Base-by-base conservation (phyloP, 2,888 invertebrate genomes). In the Cordilura impudica region DNA sequence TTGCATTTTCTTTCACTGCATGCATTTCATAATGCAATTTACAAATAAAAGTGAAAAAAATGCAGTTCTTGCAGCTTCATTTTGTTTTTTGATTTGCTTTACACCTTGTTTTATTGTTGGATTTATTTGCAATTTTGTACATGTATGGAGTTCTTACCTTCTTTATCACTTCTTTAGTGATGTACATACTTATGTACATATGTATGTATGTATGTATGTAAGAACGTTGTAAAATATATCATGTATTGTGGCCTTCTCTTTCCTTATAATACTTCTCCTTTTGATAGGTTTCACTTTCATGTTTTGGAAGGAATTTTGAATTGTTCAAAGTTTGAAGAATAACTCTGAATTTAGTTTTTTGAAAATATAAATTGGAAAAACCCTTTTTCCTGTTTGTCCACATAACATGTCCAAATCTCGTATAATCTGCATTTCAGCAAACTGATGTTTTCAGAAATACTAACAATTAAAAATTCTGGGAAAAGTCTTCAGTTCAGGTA, bases 1-100 rank as follows among this genome's bases (percentile, higher is more conserved):
- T 53, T 65, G 56, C 56, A 69, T 43, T 29, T 70, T 58, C 58
- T 12, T 39, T 39, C 39, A 29, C 21, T 71, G 70, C 71, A 51
- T 70, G 31, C 35, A 65, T 65, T 76, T 70, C 39, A 51, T 65
- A 71, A 77, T 77, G 60, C 39, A 54, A 66, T 77, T 66, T 66
- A 35, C 60, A 70, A 71, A 77, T 54, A 71, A 61, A 66, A 77
- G 66, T 71, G 66, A 71, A 77, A 66, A 10, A 53, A 65, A 51
- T 53, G 65, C 35, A 18, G 51, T 65, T 51, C 51, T 65, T 21
- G 51, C 35, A 51, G 35, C 23, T 65, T 65, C 14, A 16, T 51
- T 65, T 51, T 31, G 45, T 35, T 18, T 4, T 12, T 6, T 53
- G 16, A 5, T 35, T 16, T 19, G 7, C n/a, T 4, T 53, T 16